Evolutionary conservation across 1,140 invertebrate genomes (phyloP), one percentile per base, ranked within the genome.

Genomic region (Sinonovacula constricta): DNA sequence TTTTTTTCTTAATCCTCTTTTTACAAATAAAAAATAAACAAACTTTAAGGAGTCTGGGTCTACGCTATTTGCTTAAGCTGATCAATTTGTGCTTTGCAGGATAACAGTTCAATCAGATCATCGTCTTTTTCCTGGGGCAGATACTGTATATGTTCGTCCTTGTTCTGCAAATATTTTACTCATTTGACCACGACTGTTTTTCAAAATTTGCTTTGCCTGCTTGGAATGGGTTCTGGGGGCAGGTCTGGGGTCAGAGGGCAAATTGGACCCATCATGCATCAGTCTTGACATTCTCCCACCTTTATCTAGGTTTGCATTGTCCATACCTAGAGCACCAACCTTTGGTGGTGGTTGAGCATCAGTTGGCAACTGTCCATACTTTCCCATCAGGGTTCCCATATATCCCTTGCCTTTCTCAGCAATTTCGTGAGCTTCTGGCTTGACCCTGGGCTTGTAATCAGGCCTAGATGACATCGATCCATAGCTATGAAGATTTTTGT

Each of bases 211-310:
- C 54, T 84, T 83, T 14, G 84, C 86, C 45, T 82, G 72, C 14
- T 81, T 81, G 4, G 81, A 80, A n/a, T 63, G 70, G 30, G 82
- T 83, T 71, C 87, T 57, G n/a, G 83, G 84, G 14, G 77, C 57
- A 15, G 86, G 85, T 51, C 74, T 82, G 0, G 82, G 81, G 36
- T 77, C 80, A 22, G 57, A 54, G 0, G 75, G 84, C 14, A 85
- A 49, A 56, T 65, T 75, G 31, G 81, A 79, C 15, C 80, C 81
- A 49, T 88, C 87, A 53, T 88, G 82, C 83, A 89, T 86, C 57
- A 89, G 54, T 15, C 83, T 81, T 24, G 83, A 85, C 85, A 89
- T 86, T 51, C 89, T 66, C 12, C 86, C 85, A 53, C 89, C 88
- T 77, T 84, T 80, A 62, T 87, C 87, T 12, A 89, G 78, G 28